These are phyloP conservation scores for Melanostoma scalare DNA, from an alignment of 2,888 invertebrate species.

Conservation along the genomic window DNA sequence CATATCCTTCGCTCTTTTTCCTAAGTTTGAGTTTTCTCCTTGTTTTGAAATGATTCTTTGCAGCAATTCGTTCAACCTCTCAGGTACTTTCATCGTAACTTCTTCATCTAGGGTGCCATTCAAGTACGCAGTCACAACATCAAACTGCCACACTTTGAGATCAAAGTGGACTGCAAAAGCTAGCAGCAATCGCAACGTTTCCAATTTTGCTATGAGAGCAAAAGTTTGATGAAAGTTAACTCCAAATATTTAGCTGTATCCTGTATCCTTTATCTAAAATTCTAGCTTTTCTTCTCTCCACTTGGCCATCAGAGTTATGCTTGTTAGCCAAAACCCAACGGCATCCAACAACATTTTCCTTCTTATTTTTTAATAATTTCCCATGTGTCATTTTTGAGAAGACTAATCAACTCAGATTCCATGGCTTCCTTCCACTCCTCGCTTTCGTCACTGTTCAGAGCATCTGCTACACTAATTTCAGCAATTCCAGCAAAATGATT, in stretches of 20 bases:
- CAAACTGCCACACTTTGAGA: slow-evolving; percentile 53
- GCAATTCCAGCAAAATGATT: slow-evolving; percentile 47
- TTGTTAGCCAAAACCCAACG: slow-evolving; percentile 59
- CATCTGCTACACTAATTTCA: slow-evolving; percentile 41
- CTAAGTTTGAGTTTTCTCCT: slow-evolving; percentile 10
- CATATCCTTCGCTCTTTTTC: no score
- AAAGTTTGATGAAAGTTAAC: slow-evolving; percentile 54
- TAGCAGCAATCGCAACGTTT: slow-evolving; percentile 47
- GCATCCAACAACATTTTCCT: slow-evolving; percentile 48
- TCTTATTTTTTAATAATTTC: slow-evolving; percentile 31
- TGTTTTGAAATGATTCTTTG: slow-evolving; percentile 49
- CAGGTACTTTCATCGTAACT: slow-evolving; percentile 49
- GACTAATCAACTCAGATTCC: no score
- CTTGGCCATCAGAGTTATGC: slow-evolving; percentile 20
- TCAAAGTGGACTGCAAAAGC: slow-evolving; percentile 48
- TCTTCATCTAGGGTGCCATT: slow-evolving; percentile 47
- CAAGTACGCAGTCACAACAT: slow-evolving; percentile 56
- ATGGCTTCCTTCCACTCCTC: no score
- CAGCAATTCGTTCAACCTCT: slow-evolving; percentile 44
- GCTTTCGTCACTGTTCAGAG: no score
- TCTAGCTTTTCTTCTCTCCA: slow-evolving; percentile 47
- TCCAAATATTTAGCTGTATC: slow-evolving; percentile 40
- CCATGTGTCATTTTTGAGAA: no score
- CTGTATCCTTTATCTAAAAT: slow-evolving; percentile 44
- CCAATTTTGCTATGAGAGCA: slow-evolving; percentile 49